Percentiles rank a stretch among this genome's conserved stretches.
Conservation (phyloP, 2,888 invertebrate species). For the Calameuta pallipes region DNA sequence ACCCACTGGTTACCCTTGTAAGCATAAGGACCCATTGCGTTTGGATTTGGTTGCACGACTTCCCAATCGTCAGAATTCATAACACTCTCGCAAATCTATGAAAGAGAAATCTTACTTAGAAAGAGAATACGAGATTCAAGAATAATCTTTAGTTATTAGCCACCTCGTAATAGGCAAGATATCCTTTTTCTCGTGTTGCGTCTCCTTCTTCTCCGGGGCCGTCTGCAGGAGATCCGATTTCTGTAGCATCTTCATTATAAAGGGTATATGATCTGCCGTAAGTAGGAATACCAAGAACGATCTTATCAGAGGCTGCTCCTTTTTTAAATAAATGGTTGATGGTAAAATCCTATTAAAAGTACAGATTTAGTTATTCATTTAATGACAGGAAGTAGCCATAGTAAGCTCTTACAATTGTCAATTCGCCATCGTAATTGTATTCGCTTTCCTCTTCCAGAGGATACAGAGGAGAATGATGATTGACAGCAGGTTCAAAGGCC, state of each 20-base stretch:
- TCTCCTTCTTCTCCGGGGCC: conserved; percentile 93
- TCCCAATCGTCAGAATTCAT: conserved; percentile 83
- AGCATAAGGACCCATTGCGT: conserved; percentile 91
- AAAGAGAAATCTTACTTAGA: conserved; percentile 26
- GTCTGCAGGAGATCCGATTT: conserved; percentile 89
- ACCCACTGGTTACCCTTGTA: conserved; percentile 92
- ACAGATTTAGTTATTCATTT: conserved; percentile 1
- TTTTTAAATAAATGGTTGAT: conserved; percentile 83
- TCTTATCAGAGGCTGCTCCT: conserved; percentile 83
- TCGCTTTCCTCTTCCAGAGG: conserved; percentile 85
- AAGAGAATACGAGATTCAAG: neutral
- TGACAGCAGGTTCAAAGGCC: conserved; percentile 89
- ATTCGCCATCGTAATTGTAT: conserved; percentile 87
- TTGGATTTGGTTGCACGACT: conserved; percentile 82
- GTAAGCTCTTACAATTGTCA: conserved; percentile 83
- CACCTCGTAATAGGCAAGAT: conserved; percentile 92
- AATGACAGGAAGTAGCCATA: neutral
- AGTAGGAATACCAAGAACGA: conserved; percentile 88
- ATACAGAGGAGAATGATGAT: conserved; percentile 90
- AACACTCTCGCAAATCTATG: conserved; percentile 86
- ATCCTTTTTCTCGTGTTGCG: conserved; percentile 92
- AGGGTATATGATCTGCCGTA: conserved; percentile 92
- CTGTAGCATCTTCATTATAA: conserved; percentile 85
- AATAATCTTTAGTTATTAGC: conserved; percentile 1
- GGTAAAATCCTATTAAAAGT: conserved; percentile 80